Conservation (phyloP, 2,113 vertebrate genomes). For the Platysternon megacephalum region DNA sequence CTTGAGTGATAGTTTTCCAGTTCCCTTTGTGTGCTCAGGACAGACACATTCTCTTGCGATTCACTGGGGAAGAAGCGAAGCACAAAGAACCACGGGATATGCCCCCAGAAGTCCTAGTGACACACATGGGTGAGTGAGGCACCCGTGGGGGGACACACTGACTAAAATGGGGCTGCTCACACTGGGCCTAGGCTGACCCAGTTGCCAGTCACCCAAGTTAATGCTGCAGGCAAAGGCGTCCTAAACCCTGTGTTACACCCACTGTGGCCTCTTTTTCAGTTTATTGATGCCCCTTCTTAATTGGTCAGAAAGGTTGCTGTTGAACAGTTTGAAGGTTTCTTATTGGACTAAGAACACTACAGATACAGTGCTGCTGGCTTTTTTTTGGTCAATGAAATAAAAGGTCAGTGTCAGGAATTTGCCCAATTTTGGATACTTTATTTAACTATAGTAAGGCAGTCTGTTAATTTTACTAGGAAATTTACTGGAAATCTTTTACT, state of each 20-base stretch:
- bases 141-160: background rate
- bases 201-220: background rate
- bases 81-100: background rate
- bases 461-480: background rate
- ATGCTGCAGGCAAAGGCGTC: background rate
- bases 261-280: background rate
- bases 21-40: background rate
- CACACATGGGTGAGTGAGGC: background rate
- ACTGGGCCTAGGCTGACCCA: background rate
- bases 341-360: background rate
- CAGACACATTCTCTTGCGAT: background rate
- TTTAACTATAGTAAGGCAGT: background rate
- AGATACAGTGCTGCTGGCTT: background rate
- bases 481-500: background rate
- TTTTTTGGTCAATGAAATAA: background rate
- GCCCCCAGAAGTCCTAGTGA: background rate
- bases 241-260: background rate
- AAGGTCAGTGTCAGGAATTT: slow-evolving; percentile 6
- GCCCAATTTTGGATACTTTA: background rate
- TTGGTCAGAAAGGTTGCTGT: background rate
- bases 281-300: background rate
- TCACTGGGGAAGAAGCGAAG: background rate
- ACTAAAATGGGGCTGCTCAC: background rate
- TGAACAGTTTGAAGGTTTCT: background rate
- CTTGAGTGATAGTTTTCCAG: background rate